phyloP scores from a whole-genome alignment of 2,113 vertebrate species.

The Dicentrarchus labrax region DNA sequence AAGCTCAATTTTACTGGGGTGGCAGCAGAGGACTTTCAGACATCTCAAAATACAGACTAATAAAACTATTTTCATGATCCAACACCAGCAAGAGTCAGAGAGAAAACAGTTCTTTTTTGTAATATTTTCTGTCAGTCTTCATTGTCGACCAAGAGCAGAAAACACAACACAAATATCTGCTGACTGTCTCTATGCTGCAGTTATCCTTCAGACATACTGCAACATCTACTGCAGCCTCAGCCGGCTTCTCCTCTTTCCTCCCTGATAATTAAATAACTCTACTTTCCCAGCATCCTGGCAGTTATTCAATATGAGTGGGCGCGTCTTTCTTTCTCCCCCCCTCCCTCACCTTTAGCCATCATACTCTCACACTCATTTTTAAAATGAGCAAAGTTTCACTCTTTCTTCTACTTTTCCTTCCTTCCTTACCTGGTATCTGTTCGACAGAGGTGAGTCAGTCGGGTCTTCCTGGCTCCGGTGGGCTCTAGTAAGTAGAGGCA shows the following conservation, averaged over 20 bases:
- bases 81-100: not conserved
- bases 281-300: not conserved
- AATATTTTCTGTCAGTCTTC: not conserved
- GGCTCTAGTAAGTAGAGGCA: slow-evolving; percentile 86
- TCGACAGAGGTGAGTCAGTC: slow-evolving; percentile 84
- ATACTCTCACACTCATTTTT: not conserved
- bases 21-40: not conserved
- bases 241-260: no score
- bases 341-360: not conserved
- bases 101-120: not conserved
- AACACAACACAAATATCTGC: not conserved
- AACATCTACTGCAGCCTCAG: not conserved
- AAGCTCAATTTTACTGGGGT: no score
- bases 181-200: not conserved
- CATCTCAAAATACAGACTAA: not conserved
- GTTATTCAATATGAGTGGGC: not conserved
- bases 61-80: not conserved
- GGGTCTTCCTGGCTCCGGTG: slow-evolving; percentile 78
- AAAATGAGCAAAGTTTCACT: not conserved
- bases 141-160: not conserved
- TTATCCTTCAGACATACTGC: not conserved
- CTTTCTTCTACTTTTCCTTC: not conserved
- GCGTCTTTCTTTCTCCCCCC: no score
- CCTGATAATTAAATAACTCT: not conserved
- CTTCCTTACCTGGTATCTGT: slow-evolving; percentile 83